Conservation (phyloP, 2,797 vertebrate species). For the Acipenser transmontanus region DNA sequence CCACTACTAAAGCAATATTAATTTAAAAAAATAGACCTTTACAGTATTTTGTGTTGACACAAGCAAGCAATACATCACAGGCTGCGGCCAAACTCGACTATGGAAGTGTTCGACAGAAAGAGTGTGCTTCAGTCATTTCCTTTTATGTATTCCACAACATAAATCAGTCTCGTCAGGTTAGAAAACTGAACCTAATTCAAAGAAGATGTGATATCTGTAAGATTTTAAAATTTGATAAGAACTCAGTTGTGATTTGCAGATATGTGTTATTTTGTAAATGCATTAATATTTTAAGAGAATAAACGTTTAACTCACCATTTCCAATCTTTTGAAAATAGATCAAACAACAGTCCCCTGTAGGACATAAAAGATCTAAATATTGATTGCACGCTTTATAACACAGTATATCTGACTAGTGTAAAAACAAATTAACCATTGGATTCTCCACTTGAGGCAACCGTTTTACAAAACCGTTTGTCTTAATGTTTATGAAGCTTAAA, state of each 20-base stretch:
- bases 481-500: background rate
- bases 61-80: too few species aligned
- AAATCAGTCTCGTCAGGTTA: slow-evolving; percentile 32
- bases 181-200: slow-evolving; percentile 34
- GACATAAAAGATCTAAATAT: slow-evolving; percentile 46
- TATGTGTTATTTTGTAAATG: slow-evolving; percentile 25
- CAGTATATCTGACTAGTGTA: slow-evolving; percentile 34
- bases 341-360: slow-evolving; percentile 37
- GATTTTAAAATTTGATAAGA: slow-evolving; percentile 37
- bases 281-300: background rate
- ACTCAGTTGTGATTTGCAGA: slow-evolving; percentile 34
- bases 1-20: too few species aligned
- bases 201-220: slow-evolving; percentile 48
- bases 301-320: slow-evolving; percentile 39
- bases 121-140: background rate
- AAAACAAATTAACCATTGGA: too few species aligned
- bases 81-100: too few species aligned
- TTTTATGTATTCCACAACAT: slow-evolving; percentile 37
- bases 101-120: too few species aligned
- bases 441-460: background rate
- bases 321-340: slow-evolving; percentile 51
- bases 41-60: too few species aligned
- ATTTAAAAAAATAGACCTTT: too few species aligned
- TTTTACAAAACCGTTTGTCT: slow-evolving; percentile 4
- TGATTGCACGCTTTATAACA: slow-evolving; percentile 49